Conservation (phyloP, 1,140 invertebrate species). For the Camponotus vicinus region DNA sequence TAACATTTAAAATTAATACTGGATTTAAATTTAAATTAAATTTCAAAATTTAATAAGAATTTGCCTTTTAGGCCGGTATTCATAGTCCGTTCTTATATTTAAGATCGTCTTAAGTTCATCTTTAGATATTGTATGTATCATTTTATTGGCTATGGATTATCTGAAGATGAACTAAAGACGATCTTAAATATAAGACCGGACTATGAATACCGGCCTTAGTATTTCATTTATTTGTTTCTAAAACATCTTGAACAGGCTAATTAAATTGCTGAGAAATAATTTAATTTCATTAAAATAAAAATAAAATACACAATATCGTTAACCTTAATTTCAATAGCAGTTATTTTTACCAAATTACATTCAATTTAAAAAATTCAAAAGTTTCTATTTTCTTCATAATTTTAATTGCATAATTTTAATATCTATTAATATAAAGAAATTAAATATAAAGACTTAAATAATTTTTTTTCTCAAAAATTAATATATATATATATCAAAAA, state of each 20-base stretch:
- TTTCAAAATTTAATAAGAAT: not conserved
- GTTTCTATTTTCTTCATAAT: not conserved
- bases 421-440: too few species aligned
- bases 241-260: not conserved
- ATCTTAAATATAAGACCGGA: too few species aligned
- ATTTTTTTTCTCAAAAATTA: not conserved
- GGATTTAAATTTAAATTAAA: not conserved
- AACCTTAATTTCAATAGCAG: slow-evolving; percentile 8
- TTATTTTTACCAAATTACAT: not conserved
- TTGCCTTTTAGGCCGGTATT: not conserved
- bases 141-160: too few species aligned
- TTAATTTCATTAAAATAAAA: not conserved
- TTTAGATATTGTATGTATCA: too few species aligned
- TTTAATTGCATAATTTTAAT: not conserved
- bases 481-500: not conserved
- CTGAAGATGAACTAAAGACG: too few species aligned
- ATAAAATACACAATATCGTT: not conserved
- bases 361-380: slow-evolving; percentile 8
- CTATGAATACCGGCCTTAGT: not conserved
- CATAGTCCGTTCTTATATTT: too few species aligned
- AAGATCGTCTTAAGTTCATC: too few species aligned
- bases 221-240: not conserved
- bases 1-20: not conserved
- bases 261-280: not conserved
- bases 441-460: too few species aligned